Evolutionary conservation across 2,797 vertebrate genomes (phyloP).

Genomic region (Sebastes glaucus): DNA sequence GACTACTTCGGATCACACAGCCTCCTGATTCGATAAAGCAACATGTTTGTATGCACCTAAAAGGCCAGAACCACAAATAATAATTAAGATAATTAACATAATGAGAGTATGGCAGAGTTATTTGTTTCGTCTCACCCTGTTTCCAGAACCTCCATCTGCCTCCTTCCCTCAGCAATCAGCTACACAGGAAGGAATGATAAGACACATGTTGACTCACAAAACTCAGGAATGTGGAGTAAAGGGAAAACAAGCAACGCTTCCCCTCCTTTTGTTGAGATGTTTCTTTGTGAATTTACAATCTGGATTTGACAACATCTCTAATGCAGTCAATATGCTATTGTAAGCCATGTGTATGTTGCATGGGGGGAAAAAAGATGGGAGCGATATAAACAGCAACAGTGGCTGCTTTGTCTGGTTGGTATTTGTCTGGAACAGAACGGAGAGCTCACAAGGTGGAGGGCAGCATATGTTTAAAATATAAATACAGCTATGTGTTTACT

Average conservation of each 20-base stretch:
- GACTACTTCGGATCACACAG: not conserved
- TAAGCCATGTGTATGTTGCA: not conserved
- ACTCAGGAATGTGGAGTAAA: constrained; percentile 61
- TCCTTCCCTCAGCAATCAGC: constrained; percentile 56
- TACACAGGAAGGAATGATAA: constrained; percentile 76
- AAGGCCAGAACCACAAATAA: not conserved
- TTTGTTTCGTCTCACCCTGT: constrained; percentile 4
- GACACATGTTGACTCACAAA: constrained; percentile 69
- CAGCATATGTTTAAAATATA: constrained; percentile 66
- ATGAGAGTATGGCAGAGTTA: constrained; percentile 2
- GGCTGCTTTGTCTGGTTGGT: constrained; percentile 28
- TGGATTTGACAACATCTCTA: not conserved
- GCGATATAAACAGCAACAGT: constrained; percentile 21
- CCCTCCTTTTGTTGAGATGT: constrained; percentile 7
- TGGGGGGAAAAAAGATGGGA: constrained; percentile 3
- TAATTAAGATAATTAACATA: constrained; percentile 23
- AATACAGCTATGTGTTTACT: constrained; percentile 74
- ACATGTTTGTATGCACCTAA: constrained; percentile 7
- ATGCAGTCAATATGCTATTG: not conserved
- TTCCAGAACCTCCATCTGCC: constrained; percentile 22
- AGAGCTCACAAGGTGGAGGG: constrained; percentile 45
- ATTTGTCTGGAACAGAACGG: constrained; percentile 39
- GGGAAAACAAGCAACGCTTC: constrained; percentile 2
- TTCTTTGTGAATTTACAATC: not conserved
- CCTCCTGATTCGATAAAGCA: not conserved